phyloP scores from a whole-genome alignment of 2,888 invertebrate genomes.

The Chrysolina oricalcia region DNA sequence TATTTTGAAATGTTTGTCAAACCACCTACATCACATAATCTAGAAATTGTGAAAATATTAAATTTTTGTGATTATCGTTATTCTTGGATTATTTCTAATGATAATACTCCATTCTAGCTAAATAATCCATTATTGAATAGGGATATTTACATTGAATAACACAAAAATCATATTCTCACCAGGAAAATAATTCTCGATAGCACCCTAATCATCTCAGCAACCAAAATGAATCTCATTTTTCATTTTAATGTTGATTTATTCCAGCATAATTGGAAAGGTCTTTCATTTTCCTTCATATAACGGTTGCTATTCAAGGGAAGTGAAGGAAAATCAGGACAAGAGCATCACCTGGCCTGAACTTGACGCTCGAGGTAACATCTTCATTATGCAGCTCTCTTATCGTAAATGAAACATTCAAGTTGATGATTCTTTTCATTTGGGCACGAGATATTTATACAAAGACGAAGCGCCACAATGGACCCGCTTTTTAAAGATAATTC shows the following conservation, averaged over 20 bases:
- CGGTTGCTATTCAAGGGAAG: background rate
- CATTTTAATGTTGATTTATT: background rate
- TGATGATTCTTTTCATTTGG: constrained; percentile 5
- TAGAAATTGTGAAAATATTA: too few species aligned
- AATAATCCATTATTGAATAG: too few species aligned
- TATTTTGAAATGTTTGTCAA: too few species aligned
- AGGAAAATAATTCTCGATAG: too few species aligned
- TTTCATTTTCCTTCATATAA: background rate
- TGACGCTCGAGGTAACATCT: constrained; percentile 2
- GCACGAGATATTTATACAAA: background rate
- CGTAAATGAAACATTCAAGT: background rate
- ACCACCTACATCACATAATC: too few species aligned
- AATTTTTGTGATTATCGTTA: too few species aligned
- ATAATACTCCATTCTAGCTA: too few species aligned
- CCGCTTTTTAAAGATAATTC: too few species aligned
- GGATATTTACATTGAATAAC: too few species aligned
- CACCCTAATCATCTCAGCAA: background rate
- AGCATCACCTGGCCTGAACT: background rate
- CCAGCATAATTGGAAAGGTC: background rate
- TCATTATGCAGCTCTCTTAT: background rate
- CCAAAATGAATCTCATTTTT: background rate
- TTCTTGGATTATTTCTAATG: too few species aligned
- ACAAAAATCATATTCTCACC: too few species aligned
- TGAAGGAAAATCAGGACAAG: background rate
- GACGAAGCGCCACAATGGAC: too few species aligned